Base-by-base conservation (phyloP, 2,797 vertebrate species). In the Alauda arvensis region DNA sequence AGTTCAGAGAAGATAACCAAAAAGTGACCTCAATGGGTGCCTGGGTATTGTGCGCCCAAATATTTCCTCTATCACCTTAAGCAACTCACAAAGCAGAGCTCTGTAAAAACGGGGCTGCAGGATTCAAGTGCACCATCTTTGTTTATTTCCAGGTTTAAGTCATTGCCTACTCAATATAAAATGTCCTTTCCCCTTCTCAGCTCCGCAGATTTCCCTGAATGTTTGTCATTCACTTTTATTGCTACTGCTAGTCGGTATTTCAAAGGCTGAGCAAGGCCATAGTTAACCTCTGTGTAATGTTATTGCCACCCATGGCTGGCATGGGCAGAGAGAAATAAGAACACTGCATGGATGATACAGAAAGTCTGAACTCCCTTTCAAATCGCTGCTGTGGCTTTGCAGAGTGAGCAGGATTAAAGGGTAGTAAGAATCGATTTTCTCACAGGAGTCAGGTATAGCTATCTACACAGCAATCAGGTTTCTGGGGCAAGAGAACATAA, bases 341-440 rank as follows among this genome's bases (percentile, higher is more conserved):
- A 69, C 82, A 80, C 43, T n/a, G 71, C 59, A 59, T 4, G 2
- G 26, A 75, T 71, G 66, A 77, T 59, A 77, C 76, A 80, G 51
- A 83, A 88, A 51, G 21, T 31, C 81, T 88, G 62, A 91, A 85
- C 66, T 85, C 76, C 18, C 66, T 93, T 84, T 86, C 72, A 83
- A 23, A 83, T 83, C 1, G 0, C 55, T 94, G 66, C 16, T 3
- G 14, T 60, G 69, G 67, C 61, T 91, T 85, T 83, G 61, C 57
- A 79, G 83, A 13, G 46, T 19, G 65, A 94, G 77, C 59, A 60
- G 83, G 85, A 88, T 91, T 92, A 93, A 92, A 88, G 57, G 21
- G 76, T 53, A 83, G 89, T 72, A 92, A 87, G 79, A 88, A 93
- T 75, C 91, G 72, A 80, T 94, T 94, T 95, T 92, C 66, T 86